Evolutionary conservation across 1,140 invertebrate species (phyloP), one percentile per base, ranked within the genome.

Genomic region (Augochlora pura): DNA sequence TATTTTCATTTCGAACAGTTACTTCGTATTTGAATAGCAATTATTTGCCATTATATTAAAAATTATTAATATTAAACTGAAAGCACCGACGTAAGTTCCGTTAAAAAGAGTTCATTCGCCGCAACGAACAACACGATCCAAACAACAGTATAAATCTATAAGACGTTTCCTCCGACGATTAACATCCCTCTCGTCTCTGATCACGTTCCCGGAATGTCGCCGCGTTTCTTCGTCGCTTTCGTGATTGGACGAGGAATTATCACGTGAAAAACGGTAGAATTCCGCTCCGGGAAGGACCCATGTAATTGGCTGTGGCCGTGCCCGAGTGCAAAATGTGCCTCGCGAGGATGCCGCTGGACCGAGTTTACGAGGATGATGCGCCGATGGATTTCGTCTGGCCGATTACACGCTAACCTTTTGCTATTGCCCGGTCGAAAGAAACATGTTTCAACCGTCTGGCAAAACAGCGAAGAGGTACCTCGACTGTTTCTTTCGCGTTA

Each of bases 251-350:
- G 57, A 42, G 65, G 27, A 12, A 73, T 21, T 42, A 25, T 39
- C n/a, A 38, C 49, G 52, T 16, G 39, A 82, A 83, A 82, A 82
- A 82, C 54, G 63, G 23, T 38, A 59, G 63, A 83, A 63, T 77
- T 39, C 63, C n/a, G n/a, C n/a, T 59, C 14, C 18, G 10, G 10
- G 12, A 1, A 4, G 27, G 7, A 67, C 70, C 62, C n/a, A 38
- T 21, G 27, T 64, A 83, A 71, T 81, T 67, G 63, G 42, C n/a
- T 1, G n/a, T 49, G 12, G 46, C 16, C 12, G 46, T 16, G 14
- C 49, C 23, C 57, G 49, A 25, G 73, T 14, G 38, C 32, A 32
- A 46, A n/a, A 46, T 16, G 65, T 21, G 52, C 27, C 18, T 57
- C 21, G 16, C n/a, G 39, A 66, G 38, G 52, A 27, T 27, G 14